These are phyloP conservation scores for Venustoraphidia nigricollis DNA, from an alignment of 2,888 invertebrate genomes.

Conservation along the genomic window DNA sequence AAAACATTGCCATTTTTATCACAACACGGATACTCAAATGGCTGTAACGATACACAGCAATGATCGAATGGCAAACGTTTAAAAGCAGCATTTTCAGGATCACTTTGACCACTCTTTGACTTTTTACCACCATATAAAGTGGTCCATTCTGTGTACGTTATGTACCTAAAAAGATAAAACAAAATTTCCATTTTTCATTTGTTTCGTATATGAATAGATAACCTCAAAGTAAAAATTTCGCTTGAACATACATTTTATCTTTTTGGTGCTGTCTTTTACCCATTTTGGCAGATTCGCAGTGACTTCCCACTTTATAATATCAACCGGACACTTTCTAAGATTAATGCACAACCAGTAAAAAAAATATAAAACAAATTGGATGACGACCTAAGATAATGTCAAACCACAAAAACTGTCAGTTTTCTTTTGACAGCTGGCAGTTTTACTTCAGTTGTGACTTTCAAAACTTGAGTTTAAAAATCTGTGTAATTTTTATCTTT, in stretches of 20 bases:
- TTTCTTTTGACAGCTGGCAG: no score
- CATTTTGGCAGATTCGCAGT: slow-evolving; percentile 39
- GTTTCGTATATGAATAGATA: neutral
- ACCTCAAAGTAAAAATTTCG: slow-evolving; percentile 3
- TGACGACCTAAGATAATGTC: no score
- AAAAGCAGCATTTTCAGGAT: slow-evolving; percentile 66
- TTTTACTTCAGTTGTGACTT: no score
- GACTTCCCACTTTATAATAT: no score
- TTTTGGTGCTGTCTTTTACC: slow-evolving; percentile 89
- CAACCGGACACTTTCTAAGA: no score
- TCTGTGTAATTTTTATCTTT: no score
- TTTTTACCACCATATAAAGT: slow-evolving; percentile 82
- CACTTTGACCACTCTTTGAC: slow-evolving; percentile 40
- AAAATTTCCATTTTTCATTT: neutral
- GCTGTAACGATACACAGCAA: slow-evolving; percentile 82
- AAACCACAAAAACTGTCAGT: no score
- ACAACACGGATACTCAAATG: slow-evolving; percentile 84
- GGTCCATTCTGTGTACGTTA: slow-evolving; percentile 79
- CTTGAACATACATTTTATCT: slow-evolving; percentile 65
- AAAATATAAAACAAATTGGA: no score
- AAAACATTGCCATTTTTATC: slow-evolving; percentile 85
- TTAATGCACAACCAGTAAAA: no score
- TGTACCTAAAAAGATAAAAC: slow-evolving; percentile 43
- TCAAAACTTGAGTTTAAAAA: no score
- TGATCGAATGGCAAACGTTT: slow-evolving; percentile 84